Evolutionary conservation across 1,140 invertebrate genomes (phyloP).

Genomic region (Heliothis subflexa): DNA sequence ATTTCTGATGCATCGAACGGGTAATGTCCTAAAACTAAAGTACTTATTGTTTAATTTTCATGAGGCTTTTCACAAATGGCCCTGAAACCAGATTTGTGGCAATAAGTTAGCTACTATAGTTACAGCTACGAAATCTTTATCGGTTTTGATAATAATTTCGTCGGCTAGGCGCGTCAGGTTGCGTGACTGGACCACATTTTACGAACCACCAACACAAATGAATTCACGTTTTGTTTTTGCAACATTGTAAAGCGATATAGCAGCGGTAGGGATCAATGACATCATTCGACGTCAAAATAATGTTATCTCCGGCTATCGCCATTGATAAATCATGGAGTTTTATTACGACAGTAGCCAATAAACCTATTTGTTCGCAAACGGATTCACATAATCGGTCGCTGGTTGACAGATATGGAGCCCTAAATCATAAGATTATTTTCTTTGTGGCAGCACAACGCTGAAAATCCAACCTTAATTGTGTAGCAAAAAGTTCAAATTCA

Average conservation of each 20-base stretch:
- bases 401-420: conserved; percentile 73
- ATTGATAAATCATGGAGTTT: conserved; percentile 71
- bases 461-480: conserved; percentile 50
- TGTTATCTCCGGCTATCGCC: conserved; percentile 57
- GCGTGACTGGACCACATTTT: conserved; percentile 4
- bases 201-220: conserved; percentile 1
- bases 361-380: conserved; percentile 80
- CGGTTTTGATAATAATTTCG: neutral
- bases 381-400: conserved; percentile 73
- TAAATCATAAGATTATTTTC: conserved; percentile 77
- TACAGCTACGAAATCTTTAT: conserved; percentile 1
- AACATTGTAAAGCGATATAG: conserved; percentile 31
- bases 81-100: too few species aligned
- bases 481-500: conserved; percentile 45
- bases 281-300: conserved; percentile 56
- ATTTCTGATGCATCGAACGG: too few species aligned
- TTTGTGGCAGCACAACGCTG: conserved; percentile 51
- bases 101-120: neutral
- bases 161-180: neutral
- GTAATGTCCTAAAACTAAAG: too few species aligned
- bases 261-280: conserved; percentile 42
- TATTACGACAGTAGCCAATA: conserved; percentile 78
- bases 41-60: too few species aligned
- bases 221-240: conserved; percentile 23
- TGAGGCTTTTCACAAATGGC: too few species aligned